Percentiles rank a stretch among this genome's conserved stretches.
These are phyloP conservation scores for Pandemis cinnamomeana DNA, from an alignment of 2,888 invertebrate genomes.

Conservation along the genomic window DNA sequence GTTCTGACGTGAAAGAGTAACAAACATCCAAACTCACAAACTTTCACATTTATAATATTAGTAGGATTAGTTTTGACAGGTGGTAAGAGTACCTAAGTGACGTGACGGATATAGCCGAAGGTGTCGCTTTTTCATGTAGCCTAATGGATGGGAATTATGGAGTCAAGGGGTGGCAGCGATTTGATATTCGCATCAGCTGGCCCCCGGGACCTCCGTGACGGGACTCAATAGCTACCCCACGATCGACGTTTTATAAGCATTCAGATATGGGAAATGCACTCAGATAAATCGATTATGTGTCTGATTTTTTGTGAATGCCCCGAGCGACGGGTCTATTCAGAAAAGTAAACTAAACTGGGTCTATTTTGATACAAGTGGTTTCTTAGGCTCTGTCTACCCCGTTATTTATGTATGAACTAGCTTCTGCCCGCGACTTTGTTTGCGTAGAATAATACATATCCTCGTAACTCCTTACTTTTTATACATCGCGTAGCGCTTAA, in stretches of 20 bases:
- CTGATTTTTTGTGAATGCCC: slow-evolving; percentile 43
- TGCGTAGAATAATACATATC: no score
- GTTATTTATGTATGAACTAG: no score
- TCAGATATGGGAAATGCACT: slow-evolving; percentile 62
- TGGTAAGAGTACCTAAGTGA: slow-evolving; percentile 55
- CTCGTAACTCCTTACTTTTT: no score
- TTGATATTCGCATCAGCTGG: slow-evolving; percentile 79
- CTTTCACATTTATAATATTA: no score
- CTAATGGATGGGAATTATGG: slow-evolving; percentile 77
- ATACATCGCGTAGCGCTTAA: no score
- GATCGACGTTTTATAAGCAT: slow-evolving; percentile 68
- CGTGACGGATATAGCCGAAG: slow-evolving; percentile 60
- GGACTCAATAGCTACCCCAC: slow-evolving; percentile 70
- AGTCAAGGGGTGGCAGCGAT: slow-evolving; percentile 78
- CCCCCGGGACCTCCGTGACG: slow-evolving; percentile 74
- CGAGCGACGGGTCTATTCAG: slow-evolving; percentile 31
- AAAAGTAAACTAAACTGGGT: background rate
- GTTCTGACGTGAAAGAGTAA: no score
- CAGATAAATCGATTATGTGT: slow-evolving; percentile 57
- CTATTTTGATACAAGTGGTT: background rate
- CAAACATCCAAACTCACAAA: no score
- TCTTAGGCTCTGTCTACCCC: no score
- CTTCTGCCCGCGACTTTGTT: no score
- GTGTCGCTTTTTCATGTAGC: slow-evolving; percentile 66
- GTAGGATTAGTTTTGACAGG: slow-evolving; percentile 53